Evolutionary conservation across 2,113 vertebrate species (phyloP).

Genomic region (Ceyx margarethae): DNA sequence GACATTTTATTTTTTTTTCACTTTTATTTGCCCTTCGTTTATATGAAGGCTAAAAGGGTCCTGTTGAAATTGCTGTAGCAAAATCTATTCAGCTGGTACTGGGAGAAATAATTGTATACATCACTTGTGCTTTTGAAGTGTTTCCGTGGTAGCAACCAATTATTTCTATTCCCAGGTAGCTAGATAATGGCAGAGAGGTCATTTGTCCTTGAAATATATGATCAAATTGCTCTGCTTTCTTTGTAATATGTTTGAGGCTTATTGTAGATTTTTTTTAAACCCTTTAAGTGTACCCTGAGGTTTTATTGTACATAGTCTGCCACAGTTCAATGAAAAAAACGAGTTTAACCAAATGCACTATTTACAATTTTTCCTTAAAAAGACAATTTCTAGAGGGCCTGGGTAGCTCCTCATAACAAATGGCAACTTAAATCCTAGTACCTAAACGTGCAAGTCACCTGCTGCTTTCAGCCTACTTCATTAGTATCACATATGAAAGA

Average conservation of each 20-base stretch:
- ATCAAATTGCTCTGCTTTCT: not conserved
- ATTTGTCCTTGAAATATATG: constrained; percentile 2
- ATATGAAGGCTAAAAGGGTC: not conserved
- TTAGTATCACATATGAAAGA: not conserved
- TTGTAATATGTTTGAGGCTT: not conserved
- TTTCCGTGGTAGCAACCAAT: constrained; percentile 9
- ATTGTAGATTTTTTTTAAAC: not conserved
- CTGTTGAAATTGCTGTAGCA: not conserved
- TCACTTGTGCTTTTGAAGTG: constrained; percentile 4
- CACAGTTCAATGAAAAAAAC: not conserved
- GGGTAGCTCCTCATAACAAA: not conserved
- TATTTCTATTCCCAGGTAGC: constrained; percentile 27
- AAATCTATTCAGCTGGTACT: not conserved
- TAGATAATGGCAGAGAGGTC: constrained; percentile 5
- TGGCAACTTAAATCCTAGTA: not conserved
- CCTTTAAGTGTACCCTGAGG: not conserved
- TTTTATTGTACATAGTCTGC: not conserved
- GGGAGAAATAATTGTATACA: constrained; percentile 16
- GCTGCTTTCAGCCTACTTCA: not conserved
- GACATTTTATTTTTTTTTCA: not conserved
- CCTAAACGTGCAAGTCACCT: not conserved
- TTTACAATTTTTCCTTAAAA: not conserved
- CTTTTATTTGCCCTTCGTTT: not conserved
- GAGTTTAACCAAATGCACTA: not conserved
- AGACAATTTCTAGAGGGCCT: not conserved